These are phyloP conservation scores for Syritta pipiens DNA, from an alignment of 2,888 invertebrate genomes.

Conservation along the genomic window DNA sequence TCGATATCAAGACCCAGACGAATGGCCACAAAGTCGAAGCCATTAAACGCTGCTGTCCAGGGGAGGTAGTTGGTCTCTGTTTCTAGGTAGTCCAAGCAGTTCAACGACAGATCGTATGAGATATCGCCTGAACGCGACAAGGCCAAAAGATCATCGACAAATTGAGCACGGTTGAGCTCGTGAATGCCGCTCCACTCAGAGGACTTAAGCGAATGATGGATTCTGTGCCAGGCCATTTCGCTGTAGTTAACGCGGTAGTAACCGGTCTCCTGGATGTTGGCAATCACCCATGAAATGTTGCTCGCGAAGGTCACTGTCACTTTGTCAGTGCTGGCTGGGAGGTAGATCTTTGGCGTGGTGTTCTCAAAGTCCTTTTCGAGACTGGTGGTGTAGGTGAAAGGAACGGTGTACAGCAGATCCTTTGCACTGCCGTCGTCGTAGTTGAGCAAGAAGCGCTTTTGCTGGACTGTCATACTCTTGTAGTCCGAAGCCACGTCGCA, in stretches of 20 bases:
- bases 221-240: constrained; percentile 81
- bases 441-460: constrained; percentile 76
- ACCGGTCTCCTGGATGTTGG: constrained; percentile 76
- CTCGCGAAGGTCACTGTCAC: not conserved
- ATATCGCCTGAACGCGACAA: constrained; percentile 82
- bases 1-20: constrained; percentile 46
- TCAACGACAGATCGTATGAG: constrained; percentile 80
- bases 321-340: constrained; percentile 19
- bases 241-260: constrained; percentile 87
- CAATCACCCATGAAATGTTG: constrained; percentile 73
- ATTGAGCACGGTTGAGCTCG: constrained; percentile 84
- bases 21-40: constrained; percentile 73
- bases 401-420: constrained; percentile 73
- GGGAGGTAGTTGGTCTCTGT: constrained; percentile 85
- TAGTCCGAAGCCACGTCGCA: constrained; percentile 74
- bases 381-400: constrained; percentile 75
- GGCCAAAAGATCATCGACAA: constrained; percentile 86
- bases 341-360: constrained; percentile 72
- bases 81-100: constrained; percentile 83
- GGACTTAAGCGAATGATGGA: constrained; percentile 70
- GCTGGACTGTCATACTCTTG: constrained; percentile 71
- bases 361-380: constrained; percentile 70
- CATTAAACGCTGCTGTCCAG: constrained; percentile 83
- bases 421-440: constrained; percentile 70
- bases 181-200: constrained; percentile 71